phyloP scores from a whole-genome alignment of 2,888 invertebrate genomes.

The Diloba caeruleocephala region DNA sequence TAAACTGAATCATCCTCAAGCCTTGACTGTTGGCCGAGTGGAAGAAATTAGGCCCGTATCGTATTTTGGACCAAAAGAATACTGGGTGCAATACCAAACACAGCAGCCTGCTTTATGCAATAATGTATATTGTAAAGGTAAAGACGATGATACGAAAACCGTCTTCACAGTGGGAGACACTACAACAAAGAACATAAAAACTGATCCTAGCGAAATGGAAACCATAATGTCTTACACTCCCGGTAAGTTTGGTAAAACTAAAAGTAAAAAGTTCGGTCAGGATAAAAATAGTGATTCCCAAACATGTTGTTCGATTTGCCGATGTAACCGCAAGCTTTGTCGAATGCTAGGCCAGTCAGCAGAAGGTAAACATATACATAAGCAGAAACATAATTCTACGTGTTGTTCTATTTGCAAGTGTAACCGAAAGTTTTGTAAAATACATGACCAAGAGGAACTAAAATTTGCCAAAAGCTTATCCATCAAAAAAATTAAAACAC shows the following conservation, averaged over 20 bases:
- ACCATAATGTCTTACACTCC: conserved; percentile 13
- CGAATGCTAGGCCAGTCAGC: not conserved
- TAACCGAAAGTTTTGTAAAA: not conserved
- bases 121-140: not conserved
- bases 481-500: not conserved
- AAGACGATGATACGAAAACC: conserved; percentile 23
- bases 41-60: conserved; percentile 34
- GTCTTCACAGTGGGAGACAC: not conserved
- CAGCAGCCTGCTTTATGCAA: conserved; percentile 2
- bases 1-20: not conserved
- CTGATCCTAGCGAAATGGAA: conserved; percentile 2
- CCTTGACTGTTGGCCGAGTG: conserved; percentile 28
- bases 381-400: not conserved
- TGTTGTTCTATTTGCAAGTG: conserved; percentile 1
- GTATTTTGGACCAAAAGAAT: conserved; percentile 41
- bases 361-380: too few relatives aligned
- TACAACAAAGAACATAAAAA: not conserved
- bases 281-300: conserved; percentile 8
- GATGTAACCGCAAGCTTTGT: not conserved
- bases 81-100: conserved; percentile 46
- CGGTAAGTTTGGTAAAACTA: conserved; percentile 58
- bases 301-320: not conserved
- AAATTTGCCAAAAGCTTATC: too few relatives aligned
- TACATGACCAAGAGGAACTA: not conserved
- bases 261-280: too few relatives aligned